These are phyloP conservation scores for Callipepla squamata DNA, from an alignment of 2,113 vertebrate genomes.

Conservation along the genomic window DNA sequence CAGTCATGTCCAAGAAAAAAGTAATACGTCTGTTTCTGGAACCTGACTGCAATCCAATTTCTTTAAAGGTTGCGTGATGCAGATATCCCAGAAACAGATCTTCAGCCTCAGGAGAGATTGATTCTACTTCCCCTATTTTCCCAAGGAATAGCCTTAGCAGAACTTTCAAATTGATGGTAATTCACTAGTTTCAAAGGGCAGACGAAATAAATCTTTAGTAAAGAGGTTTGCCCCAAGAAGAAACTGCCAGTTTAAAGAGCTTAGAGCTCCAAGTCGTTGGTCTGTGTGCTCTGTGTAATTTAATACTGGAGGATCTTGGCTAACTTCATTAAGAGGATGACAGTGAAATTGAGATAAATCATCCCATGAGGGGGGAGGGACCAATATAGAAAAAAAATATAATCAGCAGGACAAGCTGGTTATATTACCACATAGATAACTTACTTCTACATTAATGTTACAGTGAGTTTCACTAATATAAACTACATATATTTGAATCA, in stretches of 20 bases:
- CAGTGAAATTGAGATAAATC: conserved; percentile 52
- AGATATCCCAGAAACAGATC: neutral
- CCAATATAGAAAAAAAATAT: neutral
- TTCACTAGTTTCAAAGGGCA: conserved; percentile 46
- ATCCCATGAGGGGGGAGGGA: neutral
- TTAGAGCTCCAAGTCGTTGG: neutral
- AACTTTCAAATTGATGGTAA: conserved; percentile 46
- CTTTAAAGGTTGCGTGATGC: conserved; percentile 40
- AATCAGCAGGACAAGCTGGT: neutral
- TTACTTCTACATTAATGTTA: neutral
- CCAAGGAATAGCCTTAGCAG: conserved; percentile 35
- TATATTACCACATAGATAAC: neutral
- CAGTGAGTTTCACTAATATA: neutral
- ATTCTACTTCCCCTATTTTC: conserved; percentile 25
- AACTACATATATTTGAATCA: neutral
- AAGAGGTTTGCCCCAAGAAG: conserved; percentile 49
- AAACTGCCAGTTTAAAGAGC: conserved; percentile 3
- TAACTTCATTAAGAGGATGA: conserved; percentile 52
- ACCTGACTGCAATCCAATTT: conserved; percentile 37
- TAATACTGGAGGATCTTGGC: conserved; percentile 36
- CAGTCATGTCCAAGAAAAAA: neutral
- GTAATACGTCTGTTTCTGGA: neutral
- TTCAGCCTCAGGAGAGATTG: neutral
- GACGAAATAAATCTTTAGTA: conserved; percentile 60
- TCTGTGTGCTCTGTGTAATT: conserved; percentile 43